Evolutionary conservation across 2,113 vertebrate genomes (phyloP), one percentile per base, ranked within the genome.

Genomic region (Oncorhynchus kisutch): DNA sequence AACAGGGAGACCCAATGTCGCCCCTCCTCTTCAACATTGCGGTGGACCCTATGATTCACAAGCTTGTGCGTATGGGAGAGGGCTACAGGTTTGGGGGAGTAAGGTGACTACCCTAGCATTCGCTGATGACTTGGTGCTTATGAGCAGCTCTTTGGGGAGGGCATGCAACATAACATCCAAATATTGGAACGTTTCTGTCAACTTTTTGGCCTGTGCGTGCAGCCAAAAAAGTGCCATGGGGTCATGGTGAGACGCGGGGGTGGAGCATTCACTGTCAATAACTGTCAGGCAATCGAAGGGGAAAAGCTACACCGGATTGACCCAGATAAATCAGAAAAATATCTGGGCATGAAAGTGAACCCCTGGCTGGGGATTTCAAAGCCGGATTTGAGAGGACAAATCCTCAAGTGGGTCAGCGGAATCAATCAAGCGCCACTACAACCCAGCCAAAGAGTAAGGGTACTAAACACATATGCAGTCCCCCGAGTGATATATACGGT

Each of bases 51-150:
- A 49, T 75, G 1, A 70, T 70, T 27, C 66, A 59, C 3, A 25
- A 5, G 11, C 25, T 70, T 0, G 51, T 60, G 57, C 0, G 20
- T 0, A 16, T 57, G 29, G 67, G 22, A 4, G 24, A 24, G 25
- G 49, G 75, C 0, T 39, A 29, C 24, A 14, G 1, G 1, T 25
- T 70, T 4, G 31, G 8, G 11, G n/a, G 51, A 5, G 13, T 0
- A 48, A 0, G 12, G 11, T 71, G 1, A 49, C 75, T 1, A 65
- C 68, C 0, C 3, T 71, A 18, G 75, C 75, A 5, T 77, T 71
- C n/a, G 57, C 68, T 2, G 39, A 77, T 14, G 75, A 77, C 64
- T 13, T 77, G 3, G 75, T 64, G 1, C 5, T 77, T 31, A n/a
- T 77, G 1, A 71, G 67, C 13, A 4, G 20, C 20, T 77, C 68